Percentiles rank a stretch among this genome's conserved stretches.
These are phyloP conservation scores for Hiodon alosoides DNA, from an alignment of 2,113 vertebrate species.

Conservation along the genomic window DNA sequence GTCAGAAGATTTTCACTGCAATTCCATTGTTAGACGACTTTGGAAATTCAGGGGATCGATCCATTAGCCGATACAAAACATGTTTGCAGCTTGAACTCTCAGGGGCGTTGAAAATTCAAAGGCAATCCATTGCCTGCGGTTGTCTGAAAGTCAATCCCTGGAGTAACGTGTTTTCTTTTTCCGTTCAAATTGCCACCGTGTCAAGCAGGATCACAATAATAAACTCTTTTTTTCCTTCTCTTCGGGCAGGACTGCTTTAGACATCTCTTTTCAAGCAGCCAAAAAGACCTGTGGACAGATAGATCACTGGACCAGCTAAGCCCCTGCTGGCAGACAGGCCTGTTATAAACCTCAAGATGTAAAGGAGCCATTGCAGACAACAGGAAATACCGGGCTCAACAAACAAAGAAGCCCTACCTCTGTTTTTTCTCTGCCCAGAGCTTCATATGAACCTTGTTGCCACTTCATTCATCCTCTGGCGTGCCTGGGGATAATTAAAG, in stretches of 20 bases:
- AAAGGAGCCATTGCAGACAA: slow-evolving; percentile 55
- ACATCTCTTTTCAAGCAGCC: slow-evolving; percentile 49
- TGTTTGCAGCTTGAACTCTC: slow-evolving; percentile 2
- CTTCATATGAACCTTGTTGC: slow-evolving; percentile 18
- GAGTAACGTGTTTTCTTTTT: slow-evolving; percentile 50
- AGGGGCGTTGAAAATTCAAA: neutral
- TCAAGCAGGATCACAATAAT: slow-evolving; percentile 57
- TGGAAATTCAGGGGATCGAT: neutral
- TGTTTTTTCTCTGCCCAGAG: slow-evolving; percentile 14
- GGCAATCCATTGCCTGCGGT: neutral
- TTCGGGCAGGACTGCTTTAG: slow-evolving; percentile 44
- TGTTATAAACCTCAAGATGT: slow-evolving; percentile 48
- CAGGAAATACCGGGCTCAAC: slow-evolving; percentile 49
- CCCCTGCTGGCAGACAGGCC: slow-evolving; percentile 57
- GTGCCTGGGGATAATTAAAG: slow-evolving; percentile 50
- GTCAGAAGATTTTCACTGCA: neutral
- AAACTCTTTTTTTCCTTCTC: slow-evolving; percentile 51
- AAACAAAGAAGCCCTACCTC: slow-evolving; percentile 30
- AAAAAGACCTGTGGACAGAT: slow-evolving; percentile 56
- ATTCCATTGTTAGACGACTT: neutral
- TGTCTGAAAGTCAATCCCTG: slow-evolving; percentile 50
- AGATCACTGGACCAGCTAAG: slow-evolving; percentile 59
- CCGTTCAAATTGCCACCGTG: slow-evolving; percentile 34
- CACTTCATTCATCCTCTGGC: slow-evolving; percentile 30
- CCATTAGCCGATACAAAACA: neutral